Evolutionary conservation across 2,113 vertebrate genomes (phyloP).

Genomic region (Panthera tigris): DNA sequence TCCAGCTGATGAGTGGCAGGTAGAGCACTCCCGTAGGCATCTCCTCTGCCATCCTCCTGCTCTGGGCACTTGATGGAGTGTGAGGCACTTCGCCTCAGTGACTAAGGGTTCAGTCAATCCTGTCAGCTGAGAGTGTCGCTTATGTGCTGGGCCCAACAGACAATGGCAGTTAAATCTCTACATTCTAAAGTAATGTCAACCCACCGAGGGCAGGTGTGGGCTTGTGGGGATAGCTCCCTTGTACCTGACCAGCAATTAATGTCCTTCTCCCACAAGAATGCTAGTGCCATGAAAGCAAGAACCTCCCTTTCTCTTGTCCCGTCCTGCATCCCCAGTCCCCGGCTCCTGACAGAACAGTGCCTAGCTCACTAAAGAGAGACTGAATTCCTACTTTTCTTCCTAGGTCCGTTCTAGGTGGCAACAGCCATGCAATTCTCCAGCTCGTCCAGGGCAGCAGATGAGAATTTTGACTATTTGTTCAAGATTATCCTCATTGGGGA

Average conservation of each 20-base stretch:
- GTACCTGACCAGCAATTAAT: background rate
- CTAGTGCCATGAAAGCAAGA: background rate
- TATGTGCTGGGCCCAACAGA: background rate
- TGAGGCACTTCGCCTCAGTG: background rate
- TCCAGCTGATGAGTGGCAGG: background rate
- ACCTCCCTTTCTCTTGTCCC: background rate
- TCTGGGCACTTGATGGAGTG: background rate
- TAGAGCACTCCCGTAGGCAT: background rate
- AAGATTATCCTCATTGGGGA: constrained; percentile 98
- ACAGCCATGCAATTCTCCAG: constrained; percentile 86
- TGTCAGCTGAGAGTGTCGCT: background rate
- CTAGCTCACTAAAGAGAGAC: background rate
- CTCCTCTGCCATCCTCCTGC: too few relatives aligned
- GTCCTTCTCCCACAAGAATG: background rate
- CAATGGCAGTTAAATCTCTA: background rate
- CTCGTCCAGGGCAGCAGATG: constrained; percentile 82
- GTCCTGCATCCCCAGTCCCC: background rate
- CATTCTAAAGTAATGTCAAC: background rate
- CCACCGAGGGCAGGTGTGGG: background rate
- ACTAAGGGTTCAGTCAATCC: background rate
- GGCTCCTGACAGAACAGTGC: background rate
- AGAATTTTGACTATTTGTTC: constrained; percentile 95
- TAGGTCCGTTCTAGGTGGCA: background rate
- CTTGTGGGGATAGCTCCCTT: background rate
- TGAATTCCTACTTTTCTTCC: background rate